These are phyloP conservation scores for Drosophila navojoa DNA, from an alignment of 1,140 invertebrate species.

Conservation along the genomic window DNA sequence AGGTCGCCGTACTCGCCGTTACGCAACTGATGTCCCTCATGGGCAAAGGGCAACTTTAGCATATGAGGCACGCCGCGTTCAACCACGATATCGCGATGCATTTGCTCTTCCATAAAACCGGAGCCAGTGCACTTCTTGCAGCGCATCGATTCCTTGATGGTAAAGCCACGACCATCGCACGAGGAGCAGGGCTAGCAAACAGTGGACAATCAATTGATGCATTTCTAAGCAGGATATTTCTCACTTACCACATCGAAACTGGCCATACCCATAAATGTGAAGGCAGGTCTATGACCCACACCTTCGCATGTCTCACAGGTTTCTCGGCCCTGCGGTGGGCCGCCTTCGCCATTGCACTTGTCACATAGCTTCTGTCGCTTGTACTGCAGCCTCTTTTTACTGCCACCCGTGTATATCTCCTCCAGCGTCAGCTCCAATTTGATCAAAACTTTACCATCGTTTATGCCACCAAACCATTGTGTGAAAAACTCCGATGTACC, in stretches of 20 bases:
- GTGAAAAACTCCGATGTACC: slow-evolving; percentile 87
- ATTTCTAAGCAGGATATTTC: not conserved
- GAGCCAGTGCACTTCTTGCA: slow-evolving; percentile 92
- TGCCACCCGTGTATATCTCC: slow-evolving; percentile 94
- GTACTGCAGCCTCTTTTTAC: slow-evolving; percentile 92
- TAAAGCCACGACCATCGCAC: slow-evolving; percentile 89
- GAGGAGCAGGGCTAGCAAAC: slow-evolving; percentile 85
- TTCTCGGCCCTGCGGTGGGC: slow-evolving; percentile 87
- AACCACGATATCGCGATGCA: slow-evolving; percentile 94
- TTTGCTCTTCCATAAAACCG: slow-evolving; percentile 90
- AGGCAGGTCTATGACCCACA: slow-evolving; percentile 56
- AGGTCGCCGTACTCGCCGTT: slow-evolving; percentile 94
- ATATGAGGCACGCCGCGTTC: slow-evolving; percentile 96
- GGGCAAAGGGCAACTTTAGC: slow-evolving; percentile 93
- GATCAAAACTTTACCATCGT: slow-evolving; percentile 64
- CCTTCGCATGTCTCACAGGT: slow-evolving; percentile 63
- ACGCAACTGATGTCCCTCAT: slow-evolving; percentile 96
- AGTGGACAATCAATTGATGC: not conserved
- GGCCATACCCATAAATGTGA: slow-evolving; percentile 67
- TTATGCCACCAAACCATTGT: slow-evolving; percentile 84
- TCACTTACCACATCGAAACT: slow-evolving; percentile 64
- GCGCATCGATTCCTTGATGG: slow-evolving; percentile 91
- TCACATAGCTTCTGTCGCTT: slow-evolving; percentile 92
- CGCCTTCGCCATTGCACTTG: slow-evolving; percentile 93
- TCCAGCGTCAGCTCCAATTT: slow-evolving; percentile 91